Evolutionary conservation across 1,140 invertebrate genomes (phyloP), one percentile per base, ranked within the genome.

Genomic region (Nasonia vitripennis): DNA sequence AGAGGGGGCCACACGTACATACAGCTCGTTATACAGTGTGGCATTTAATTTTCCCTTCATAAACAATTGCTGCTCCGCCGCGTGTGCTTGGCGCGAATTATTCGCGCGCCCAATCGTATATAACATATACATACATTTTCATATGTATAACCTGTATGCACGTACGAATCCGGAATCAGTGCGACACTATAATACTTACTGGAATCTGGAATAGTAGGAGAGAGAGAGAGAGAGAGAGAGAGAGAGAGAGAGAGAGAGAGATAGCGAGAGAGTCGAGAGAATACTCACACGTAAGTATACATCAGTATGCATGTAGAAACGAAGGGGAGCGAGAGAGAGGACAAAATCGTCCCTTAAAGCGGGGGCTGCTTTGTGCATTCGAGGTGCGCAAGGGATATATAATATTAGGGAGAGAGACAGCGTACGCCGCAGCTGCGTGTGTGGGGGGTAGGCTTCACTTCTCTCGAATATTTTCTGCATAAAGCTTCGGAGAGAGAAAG

Each of bases 321-420:
- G 48, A 3, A 48, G 31, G 48, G 12, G 14, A 20, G 31, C 10
- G 23, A 14, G n/a, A 14, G 2, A 37, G 31, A 23, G 9, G n/a
- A 31, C 20, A 14, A 17, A 31, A 45, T 80, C 34, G 67, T 27
- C 27, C 55, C 31, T 67, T 67, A 12, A 37, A 55, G 62, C 51
- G 67, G 79, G 79, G 67, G 78, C 37, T 74, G 48, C 27, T 73
- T 48, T 70, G 17, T 48, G 12, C 9, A 48, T 71, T 51, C 31
- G 4, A 31, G 20, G 27, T 71, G 70, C 17, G 41, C 23, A 51
- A 55, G 81, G 37, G 81, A 27, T 17, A 75, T 9, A 51, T 55
- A 31, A 34, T 51, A 17, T 9, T 14, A 12, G 74, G 48, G 37
- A 75, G 31, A 73, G 31, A 73, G 10, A 73, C 5, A 73, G 31